Conservation (phyloP, 2,888 invertebrate species). For the Aromia moschata region DNA sequence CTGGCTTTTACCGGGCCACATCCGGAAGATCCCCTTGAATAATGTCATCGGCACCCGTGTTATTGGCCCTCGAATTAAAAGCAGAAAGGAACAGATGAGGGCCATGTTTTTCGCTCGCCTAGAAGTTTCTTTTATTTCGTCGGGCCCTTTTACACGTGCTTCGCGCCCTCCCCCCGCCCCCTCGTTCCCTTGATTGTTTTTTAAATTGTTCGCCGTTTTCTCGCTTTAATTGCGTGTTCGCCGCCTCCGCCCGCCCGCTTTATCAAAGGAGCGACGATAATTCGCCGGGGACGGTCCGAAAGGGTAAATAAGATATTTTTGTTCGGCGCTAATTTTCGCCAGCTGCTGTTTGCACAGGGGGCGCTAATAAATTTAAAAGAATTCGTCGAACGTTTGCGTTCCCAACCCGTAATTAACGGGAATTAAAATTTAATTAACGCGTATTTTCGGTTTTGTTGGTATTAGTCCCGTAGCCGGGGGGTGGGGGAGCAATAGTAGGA, state of each 20-base stretch:
- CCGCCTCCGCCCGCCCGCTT: constrained; percentile 28
- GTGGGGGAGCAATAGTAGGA: no score
- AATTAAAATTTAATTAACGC: no score
- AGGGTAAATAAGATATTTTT: constrained; percentile 11
- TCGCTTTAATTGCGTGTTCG: constrained; percentile 45
- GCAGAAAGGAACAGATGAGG: constrained; percentile 34
- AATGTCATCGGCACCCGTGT: neutral
- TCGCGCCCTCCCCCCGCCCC: constrained; percentile 43
- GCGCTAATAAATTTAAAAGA: no score
- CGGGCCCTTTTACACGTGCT: constrained; percentile 48
- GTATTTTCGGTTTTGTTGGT: no score
- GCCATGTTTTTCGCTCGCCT: constrained; percentile 41
- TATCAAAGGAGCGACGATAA: constrained; percentile 35
- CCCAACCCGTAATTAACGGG: no score
- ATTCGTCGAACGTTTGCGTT: neutral
- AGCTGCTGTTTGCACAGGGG: neutral
- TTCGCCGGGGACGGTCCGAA: constrained; percentile 28
- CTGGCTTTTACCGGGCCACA: no score
- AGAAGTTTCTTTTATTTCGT: constrained; percentile 47
- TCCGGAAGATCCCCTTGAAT: constrained; percentile 8
- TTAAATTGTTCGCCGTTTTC: constrained; percentile 47
- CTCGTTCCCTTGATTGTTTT: constrained; percentile 50
- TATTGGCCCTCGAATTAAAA: constrained; percentile 5
- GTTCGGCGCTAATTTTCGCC: neutral
- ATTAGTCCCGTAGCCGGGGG: no score